Conservation (phyloP, 37 sponge, comb jelly and placozoan species). For the Mnemiopsis leidyi region DNA sequence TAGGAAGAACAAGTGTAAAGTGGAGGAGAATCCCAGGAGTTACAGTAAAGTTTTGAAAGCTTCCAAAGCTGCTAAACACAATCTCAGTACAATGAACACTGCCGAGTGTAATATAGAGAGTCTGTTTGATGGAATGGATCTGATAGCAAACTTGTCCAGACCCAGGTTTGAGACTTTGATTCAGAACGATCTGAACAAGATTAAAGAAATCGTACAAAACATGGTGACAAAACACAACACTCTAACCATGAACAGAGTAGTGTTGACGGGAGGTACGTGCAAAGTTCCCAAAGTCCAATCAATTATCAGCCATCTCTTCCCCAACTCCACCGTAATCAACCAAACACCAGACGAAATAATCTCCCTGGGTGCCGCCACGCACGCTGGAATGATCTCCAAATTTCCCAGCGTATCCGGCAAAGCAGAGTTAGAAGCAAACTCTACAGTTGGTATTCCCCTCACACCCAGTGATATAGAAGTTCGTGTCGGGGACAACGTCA, state of each 20-base stretch:
- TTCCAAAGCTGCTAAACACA: constrained; percentile 1
- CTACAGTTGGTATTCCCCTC: background rate
- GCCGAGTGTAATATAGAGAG: constrained; percentile 38
- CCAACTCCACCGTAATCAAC: background rate
- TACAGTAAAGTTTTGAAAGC: background rate
- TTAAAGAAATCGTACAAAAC: background rate
- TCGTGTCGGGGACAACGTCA: background rate
- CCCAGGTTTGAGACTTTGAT: constrained; percentile 39
- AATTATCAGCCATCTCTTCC: background rate
- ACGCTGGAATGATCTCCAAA: background rate
- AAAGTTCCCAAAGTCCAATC: constrained; percentile 28
- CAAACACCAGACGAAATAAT: background rate
- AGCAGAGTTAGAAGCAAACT: background rate
- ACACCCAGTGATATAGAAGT: background rate
- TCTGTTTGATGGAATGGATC: constrained; percentile 48
- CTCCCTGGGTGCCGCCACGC: background rate
- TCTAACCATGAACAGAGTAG: background rate
- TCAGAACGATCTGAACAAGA: background rate
- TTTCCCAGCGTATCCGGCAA: background rate
- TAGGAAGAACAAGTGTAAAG: constrained; percentile 42
- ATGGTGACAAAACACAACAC: background rate
- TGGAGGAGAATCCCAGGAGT: constrained; percentile 43
- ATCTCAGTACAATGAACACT: background rate
- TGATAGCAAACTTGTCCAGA: background rate
- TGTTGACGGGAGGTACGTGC: background rate